A percentile compares a stretch with the other conserved stretches of the same genome.
phyloP scores from a whole-genome alignment of 2,888 invertebrate species.

The Oxystoma pomonae region DNA sequence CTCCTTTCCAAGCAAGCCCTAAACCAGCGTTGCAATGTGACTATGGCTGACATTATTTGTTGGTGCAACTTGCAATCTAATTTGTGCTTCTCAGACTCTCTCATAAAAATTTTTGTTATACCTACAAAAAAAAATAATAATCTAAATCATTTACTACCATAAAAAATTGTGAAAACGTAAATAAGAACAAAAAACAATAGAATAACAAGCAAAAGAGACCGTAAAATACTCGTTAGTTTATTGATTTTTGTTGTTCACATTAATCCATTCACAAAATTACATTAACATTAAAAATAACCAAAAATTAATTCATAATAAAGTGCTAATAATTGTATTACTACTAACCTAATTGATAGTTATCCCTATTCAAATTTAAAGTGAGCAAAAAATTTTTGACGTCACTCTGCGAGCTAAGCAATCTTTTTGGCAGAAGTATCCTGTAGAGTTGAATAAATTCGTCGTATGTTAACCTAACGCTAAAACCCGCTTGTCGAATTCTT shows the following conservation, averaged over 20 bases:
- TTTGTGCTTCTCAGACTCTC: slow-evolving; percentile 90
- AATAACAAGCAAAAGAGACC: too few species aligned
- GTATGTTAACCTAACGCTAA: slow-evolving; percentile 89
- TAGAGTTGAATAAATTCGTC: slow-evolving; percentile 93
- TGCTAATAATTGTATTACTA: neutral
- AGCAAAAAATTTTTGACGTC: slow-evolving; percentile 84
- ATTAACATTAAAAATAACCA: too few species aligned
- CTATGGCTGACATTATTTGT: slow-evolving; percentile 89
- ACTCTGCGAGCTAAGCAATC: slow-evolving; percentile 76
- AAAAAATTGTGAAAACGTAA: too few species aligned
- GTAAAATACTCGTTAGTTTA: too few species aligned
- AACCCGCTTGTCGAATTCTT: slow-evolving; percentile 89
- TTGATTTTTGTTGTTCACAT: too few species aligned
- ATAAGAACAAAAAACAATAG: too few species aligned
- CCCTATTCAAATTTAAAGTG: slow-evolving; percentile 77
- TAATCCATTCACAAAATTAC: too few species aligned
- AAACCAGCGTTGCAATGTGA: slow-evolving; percentile 89
- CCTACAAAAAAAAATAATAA: slow-evolving; percentile 11
- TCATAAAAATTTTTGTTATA: slow-evolving; percentile 85
- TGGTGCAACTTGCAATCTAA: slow-evolving; percentile 89
- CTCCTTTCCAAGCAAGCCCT: slow-evolving; percentile 74
- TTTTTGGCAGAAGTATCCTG: slow-evolving; percentile 84
- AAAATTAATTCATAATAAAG: too few species aligned
- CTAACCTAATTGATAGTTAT: slow-evolving; percentile 81
- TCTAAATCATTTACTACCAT: too few species aligned